Evolutionary conservation across 2,888 invertebrate genomes (phyloP), one percentile per base, ranked within the genome.

Genomic region (Nesidiocoris tenuis): DNA sequence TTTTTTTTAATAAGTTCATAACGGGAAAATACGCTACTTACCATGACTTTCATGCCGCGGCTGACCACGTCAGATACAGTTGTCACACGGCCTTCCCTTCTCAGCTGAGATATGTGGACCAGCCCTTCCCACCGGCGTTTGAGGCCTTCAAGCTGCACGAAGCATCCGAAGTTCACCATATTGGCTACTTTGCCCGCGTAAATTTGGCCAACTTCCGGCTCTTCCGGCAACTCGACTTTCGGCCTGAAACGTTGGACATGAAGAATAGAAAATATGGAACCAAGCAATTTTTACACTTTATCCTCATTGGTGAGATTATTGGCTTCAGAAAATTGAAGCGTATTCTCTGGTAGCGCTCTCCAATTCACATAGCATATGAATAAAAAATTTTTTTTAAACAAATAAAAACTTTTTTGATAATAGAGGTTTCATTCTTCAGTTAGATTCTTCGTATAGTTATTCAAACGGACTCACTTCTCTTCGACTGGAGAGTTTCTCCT

Each of bases 151-250:
- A 99, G 86, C 84, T 97, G 96, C 0, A 98, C 95, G 84, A 99
- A 99, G 83, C 98, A 98, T 0, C 99, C 99, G 85, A 98, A 99
- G n/a, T 94, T 92, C 71, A 97, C 96, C 79, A 98, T 93, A 81
- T 95, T 98, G 0, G 95, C 94, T 0, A 99, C 95, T 84, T 94
- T 92, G 0, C 97, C 99, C 78, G 88, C 88, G 83, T 97, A 98
- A 80, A 99, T 95, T 88, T 91, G 92, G 0, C 92, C 93, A 1
- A 91, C 87, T 80, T 92, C 90, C 0, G 93, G 93, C 81, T 92
- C 92, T 81, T 91, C 90, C 75, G 89, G 77, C 9, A 76, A 63
- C 18, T 78, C 78, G 12, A 67, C 59, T 68, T 75, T 75, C 1
- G 63, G 24, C 24, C 68, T 75, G 61, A 1, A 59, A n/a, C 24